Evolutionary conservation across 1,140 invertebrate species (phyloP), one percentile per base, ranked within the genome.

Genomic region (Aphis craccivora): DNA sequence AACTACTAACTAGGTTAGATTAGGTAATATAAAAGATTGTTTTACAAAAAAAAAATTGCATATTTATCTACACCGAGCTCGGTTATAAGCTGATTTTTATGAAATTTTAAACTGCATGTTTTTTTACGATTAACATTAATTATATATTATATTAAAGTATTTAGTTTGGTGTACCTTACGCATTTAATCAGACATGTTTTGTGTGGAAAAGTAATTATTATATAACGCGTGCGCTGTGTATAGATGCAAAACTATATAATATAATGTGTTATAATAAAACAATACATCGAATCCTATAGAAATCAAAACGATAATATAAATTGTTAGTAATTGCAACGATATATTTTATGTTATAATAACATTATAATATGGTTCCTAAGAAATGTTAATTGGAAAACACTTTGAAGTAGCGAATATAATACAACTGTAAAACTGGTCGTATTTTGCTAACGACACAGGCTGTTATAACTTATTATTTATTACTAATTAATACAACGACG

Each of bases 381-480:
- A 76, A 18, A 76, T 76, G 60, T 76, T 76, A 76, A 76, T 76
- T 76, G 60, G 60, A n/a, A 76, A 76, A 76, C 60, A 76, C n/a
- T 76, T 76, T 76, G n/a, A 76, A 76, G 60, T 76, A 76, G 30
- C 18, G 30, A n/a, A 76, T 35, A n/a, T 76, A 76, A 76, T 76
- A 76, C 60, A 76, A n/a, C n/a, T 18, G 60, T 18, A 76, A 76
- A n/a, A 76, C n/a, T 76, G 60, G 14, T 76, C 14, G 30, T 67
- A 14, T 67, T 67, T n/a, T 67, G 60, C 14, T 14, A 67, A n/a
- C 30, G 60, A 67, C 60, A 67, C 14, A 67, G 60, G 3, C 60
- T 18, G 11, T 60, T 30, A 67, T 67, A 1, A 67, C 60, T 67
- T n/a, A 67, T 67, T 67, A 53, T 53, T 53, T 53, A 67, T 67